Base-by-base conservation (phyloP, 2,888 invertebrate genomes). In the Lepas anatifera region DNA sequence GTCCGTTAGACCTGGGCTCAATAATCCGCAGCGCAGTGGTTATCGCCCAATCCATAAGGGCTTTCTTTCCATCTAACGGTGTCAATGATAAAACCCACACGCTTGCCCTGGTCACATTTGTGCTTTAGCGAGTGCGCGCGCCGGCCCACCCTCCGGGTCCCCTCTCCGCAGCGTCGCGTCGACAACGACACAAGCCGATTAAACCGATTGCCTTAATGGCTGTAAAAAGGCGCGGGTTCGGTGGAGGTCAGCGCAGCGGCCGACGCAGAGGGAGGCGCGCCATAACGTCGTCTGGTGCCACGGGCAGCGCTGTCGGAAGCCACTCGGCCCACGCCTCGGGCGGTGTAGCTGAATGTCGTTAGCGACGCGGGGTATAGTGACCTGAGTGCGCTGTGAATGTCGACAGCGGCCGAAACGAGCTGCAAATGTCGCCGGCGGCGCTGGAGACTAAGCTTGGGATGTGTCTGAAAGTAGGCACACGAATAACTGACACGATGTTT, bases 381-480 rank as follows among this genome's bases (percentile, higher is more conserved):
- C 58, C 58, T 58, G 58, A 58, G 58, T 58, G 58, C 32, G 58
- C 58, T 35, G 58, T n/a, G 29, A 52, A 52, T 52, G 52, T n/a
- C n/a, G n/a, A n/a, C n/a, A n/a, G n/a, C n/a, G n/a, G n/a, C n/a
- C n/a, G n/a, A n/a, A n/a, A n/a, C n/a, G n/a, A n/a, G n/a, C n/a
- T n/a, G n/a, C n/a, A n/a, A n/a, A n/a, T n/a, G 52, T 16, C 52
- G 29, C 29, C 11, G 52, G 8, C 52, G 11, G 52, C 2, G 27
- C 50, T 3, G n/a, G n/a, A n/a, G n/a, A n/a, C n/a, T n/a, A n/a
- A n/a, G n/a, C n/a, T n/a, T n/a, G n/a, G n/a, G n/a, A n/a, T n/a
- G n/a, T n/a, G n/a, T n/a, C n/a, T n/a, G n/a, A n/a, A n/a, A n/a
- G n/a, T n/a, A n/a, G n/a, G n/a, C n/a, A n/a, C n/a, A n/a, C n/a